Conservation (phyloP, 1,140 invertebrate genomes). For the Calosoma granatense region DNA sequence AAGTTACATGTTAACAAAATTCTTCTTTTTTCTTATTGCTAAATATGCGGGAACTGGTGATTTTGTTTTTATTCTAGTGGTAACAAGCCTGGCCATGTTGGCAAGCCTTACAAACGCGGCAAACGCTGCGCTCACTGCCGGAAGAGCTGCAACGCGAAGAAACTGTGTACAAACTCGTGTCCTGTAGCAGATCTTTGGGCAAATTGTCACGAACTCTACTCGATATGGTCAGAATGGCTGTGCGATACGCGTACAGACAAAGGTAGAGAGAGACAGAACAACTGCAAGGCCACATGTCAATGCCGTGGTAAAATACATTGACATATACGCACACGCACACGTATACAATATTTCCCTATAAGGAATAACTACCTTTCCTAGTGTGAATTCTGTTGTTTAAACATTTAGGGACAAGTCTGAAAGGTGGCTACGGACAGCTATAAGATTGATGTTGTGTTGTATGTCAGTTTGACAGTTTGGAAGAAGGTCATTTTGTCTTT, state of each 20-base stretch:
- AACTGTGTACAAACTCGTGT: slow-evolving; percentile 66
- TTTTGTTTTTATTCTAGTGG: slow-evolving; percentile 46
- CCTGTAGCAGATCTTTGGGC: slow-evolving; percentile 56
- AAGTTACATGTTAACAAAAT: slow-evolving; percentile 38
- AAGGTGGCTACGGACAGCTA: too few species aligned
- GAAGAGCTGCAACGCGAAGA: slow-evolving; percentile 47
- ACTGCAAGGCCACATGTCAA: slow-evolving; percentile 60
- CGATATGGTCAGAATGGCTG: slow-evolving; percentile 48
- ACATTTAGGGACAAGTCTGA: too few species aligned
- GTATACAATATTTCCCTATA: not conserved
- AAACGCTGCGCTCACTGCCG: slow-evolving; percentile 53
- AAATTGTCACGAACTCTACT: slow-evolving; percentile 57
- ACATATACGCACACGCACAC: not conserved
- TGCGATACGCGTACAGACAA: slow-evolving; percentile 46
- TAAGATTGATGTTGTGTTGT: too few species aligned
- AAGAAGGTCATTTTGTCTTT: too few species aligned
- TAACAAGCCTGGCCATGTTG: slow-evolving; percentile 49
- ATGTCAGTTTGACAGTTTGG: too few species aligned
- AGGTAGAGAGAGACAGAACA: slow-evolving; percentile 43
- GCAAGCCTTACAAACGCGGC: slow-evolving; percentile 56
- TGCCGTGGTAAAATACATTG: slow-evolving; percentile 40
- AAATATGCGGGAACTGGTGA: not conserved
- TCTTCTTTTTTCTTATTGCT: slow-evolving; percentile 1
- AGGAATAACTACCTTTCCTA: slow-evolving; percentile 2
- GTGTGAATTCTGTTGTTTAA: too few species aligned